These are phyloP conservation scores for Scarus forsteni DNA, from an alignment of 2,797 vertebrate species.

Conservation along the genomic window DNA sequence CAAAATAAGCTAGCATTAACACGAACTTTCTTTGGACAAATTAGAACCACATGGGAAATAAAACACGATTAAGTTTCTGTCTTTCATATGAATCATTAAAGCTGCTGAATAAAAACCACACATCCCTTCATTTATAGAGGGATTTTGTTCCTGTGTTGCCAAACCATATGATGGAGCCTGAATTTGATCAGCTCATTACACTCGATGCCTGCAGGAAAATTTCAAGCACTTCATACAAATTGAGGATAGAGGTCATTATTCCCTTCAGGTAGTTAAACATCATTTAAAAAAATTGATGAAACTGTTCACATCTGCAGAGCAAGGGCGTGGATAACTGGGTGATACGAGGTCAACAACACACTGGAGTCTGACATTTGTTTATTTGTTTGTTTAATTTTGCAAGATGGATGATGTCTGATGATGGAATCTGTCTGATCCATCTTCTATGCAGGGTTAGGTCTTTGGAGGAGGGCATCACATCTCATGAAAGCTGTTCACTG, in stretches of 20 bases:
- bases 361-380: neutral
- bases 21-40: neutral
- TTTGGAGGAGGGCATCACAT: no score
- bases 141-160: constrained; percentile 21
- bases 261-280: constrained; percentile 11
- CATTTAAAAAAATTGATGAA: constrained; percentile 9
- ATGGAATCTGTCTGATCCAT: no score
- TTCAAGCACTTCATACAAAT: constrained; percentile 18
- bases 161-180: constrained; percentile 36
- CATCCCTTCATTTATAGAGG: neutral
- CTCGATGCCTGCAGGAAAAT: neutral
- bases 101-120: neutral
- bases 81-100: constrained; percentile 16
- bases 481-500: no score
- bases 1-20: constrained; percentile 2
- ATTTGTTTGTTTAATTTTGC: no score
- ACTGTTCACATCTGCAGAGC: neutral
- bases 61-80: constrained; percentile 7
- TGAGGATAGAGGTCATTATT: constrained; percentile 18
- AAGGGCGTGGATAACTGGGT: neutral
- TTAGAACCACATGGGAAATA: neutral
- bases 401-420: no score
- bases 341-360: neutral
- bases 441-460: no score
- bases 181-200: constrained; percentile 39